A percentile compares a stretch with the other conserved stretches of the same genome.
phyloP scores from a whole-genome alignment of 2,797 vertebrate species.

The Neosilurus mollespiculum region DNA sequence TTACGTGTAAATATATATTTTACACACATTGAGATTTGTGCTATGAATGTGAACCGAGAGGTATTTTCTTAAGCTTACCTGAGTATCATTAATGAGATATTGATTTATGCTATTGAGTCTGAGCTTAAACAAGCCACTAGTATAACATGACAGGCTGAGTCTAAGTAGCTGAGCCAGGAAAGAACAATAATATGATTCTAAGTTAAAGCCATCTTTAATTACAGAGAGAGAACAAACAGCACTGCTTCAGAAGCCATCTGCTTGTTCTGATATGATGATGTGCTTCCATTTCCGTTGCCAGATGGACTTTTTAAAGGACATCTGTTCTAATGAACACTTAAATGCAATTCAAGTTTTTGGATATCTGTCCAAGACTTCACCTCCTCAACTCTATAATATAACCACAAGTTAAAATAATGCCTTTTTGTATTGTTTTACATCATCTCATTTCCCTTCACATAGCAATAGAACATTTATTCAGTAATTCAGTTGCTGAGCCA shows the following conservation, averaged over 20 bases:
- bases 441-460: background rate
- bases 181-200: slow-evolving; percentile 17
- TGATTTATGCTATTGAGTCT: slow-evolving; percentile 27
- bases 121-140: slow-evolving; percentile 29
- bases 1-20: background rate
- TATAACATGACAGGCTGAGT: background rate
- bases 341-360: background rate
- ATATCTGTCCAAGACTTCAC: background rate
- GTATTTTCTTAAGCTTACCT: slow-evolving; percentile 7
- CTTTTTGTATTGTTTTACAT: background rate
- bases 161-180: background rate
- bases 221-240: slow-evolving; percentile 25
- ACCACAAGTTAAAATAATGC: background rate
- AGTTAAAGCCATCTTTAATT: slow-evolving; percentile 20
- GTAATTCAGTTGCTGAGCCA: too few species aligned
- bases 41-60: background rate
- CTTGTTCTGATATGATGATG: slow-evolving; percentile 1
- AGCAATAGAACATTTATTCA: background rate
- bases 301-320: background rate
- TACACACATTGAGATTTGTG: background rate
- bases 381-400: background rate
- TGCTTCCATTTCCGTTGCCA: background rate
- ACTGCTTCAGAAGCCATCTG: slow-evolving; percentile 14
- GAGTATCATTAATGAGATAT: slow-evolving; percentile 14
- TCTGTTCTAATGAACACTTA: slow-evolving; percentile 14